phyloP scores from a whole-genome alignment of 2,113 vertebrate species.

The Siniperca chuatsi region DNA sequence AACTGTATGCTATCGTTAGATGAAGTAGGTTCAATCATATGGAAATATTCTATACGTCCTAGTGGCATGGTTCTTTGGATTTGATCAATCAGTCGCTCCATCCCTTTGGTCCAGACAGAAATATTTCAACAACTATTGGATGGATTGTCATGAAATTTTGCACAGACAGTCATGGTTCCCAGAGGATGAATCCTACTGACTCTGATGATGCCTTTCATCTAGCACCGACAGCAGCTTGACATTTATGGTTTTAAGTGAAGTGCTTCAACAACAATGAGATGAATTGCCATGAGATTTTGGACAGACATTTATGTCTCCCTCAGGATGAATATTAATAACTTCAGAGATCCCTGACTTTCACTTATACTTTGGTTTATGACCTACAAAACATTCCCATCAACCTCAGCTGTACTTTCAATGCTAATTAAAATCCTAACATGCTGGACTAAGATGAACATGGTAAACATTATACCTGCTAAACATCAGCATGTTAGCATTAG shows the following conservation, averaged over 20 bases:
- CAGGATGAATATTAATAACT: neutral
- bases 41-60: too few relatives aligned
- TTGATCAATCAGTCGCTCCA: neutral
- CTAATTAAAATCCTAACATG: neutral
- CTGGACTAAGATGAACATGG: too few relatives aligned
- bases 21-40: too few relatives aligned
- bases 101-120: neutral
- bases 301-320: neutral
- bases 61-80: too few relatives aligned
- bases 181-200: neutral
- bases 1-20: too few relatives aligned
- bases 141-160: neutral
- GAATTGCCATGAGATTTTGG: neutral
- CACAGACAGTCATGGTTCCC: neutral
- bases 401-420: neutral
- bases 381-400: neutral
- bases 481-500: neutral
- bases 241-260: too few relatives aligned
- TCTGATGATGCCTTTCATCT: neutral
- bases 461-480: neutral
- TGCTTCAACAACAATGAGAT: too few relatives aligned
- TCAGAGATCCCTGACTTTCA: neutral
- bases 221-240: too few relatives aligned
- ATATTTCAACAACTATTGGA: too few relatives aligned
- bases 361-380: neutral